Base-by-base conservation (phyloP, 2,797 vertebrate species). In the Gadopsis bispinosus region DNA sequence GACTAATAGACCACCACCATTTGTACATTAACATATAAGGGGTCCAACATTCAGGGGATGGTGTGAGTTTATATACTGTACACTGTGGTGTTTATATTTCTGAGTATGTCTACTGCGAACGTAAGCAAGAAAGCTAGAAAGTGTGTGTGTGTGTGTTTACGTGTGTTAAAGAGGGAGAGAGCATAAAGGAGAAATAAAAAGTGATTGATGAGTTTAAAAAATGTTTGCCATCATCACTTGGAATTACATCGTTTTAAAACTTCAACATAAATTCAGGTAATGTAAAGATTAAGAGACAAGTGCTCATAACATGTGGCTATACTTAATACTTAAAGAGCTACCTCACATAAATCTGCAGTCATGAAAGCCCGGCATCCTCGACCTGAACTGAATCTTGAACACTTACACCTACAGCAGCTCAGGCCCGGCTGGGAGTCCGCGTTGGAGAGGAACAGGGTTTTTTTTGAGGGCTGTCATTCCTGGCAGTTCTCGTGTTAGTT, bases 401-500 rank as follows among this genome's bases (percentile, higher is more conserved):
- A 63, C 64, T 50, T 45, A 7, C 68, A 80, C 60, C 77, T 66
- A 45, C 48, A 83, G 75, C 61, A 73, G 68, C 66, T 81, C 69
- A 22, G 22, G 62, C 5, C 22, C 45, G 75, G 43, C 59, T 65
- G 1, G 0, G 26, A 63, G 63, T 75, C 47, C 67, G 22, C 9
- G 65, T 16, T 33, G 74, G 68, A 81, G 55, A 48, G 66, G 63
- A 77, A 48, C 37, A 29, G 11, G 58, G 73, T 7, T 7, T 26
- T 5, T 5, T 73, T 50, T 53, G 62, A 73, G 65, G 75, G 47
- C 59, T 64, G 74, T 75, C 75, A 62, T 76, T 84, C 63, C 75
- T 80, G 87, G 68, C 53, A 71, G 33, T 5, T 39, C 43, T 60
- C 12, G 41, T 72, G 77, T 88, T 85, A 80, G 66, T 73, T 84